Percentiles rank a stretch among this genome's conserved stretches.
phyloP scores from a whole-genome alignment of 2,113 vertebrate genomes.

The Myrmecophaga tridactyla region DNA sequence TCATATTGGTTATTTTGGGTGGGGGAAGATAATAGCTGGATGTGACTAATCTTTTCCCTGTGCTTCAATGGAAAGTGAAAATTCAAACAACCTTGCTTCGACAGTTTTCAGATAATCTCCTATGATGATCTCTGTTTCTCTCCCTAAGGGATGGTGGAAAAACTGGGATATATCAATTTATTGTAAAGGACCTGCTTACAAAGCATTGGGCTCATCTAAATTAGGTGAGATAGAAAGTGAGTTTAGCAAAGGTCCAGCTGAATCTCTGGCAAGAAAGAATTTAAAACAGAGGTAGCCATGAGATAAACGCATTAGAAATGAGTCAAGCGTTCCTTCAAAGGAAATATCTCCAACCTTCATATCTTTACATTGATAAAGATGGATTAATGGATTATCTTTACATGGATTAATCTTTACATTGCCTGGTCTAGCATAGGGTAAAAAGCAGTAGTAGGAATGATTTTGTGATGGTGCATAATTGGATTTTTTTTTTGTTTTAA shows the following conservation, averaged over 20 bases:
- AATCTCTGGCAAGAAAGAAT: not conserved
- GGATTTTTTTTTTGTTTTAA: not conserved
- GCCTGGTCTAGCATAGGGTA: slow-evolving; percentile 15
- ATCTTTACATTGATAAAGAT: no score
- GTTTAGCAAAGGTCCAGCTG: not conserved
- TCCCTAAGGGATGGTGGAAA: not conserved
- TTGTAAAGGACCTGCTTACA: not conserved
- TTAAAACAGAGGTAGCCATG: not conserved
- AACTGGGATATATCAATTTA: not conserved
- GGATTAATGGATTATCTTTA: no score
- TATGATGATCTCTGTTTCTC: not conserved
- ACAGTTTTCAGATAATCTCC: not conserved
- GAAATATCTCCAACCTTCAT: not conserved
- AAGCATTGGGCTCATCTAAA: slow-evolving; percentile 16
- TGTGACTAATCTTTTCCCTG: not conserved
- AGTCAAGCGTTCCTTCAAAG: not conserved
- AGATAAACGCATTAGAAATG: slow-evolving; percentile 14
- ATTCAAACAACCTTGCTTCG: not conserved
- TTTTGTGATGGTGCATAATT: not conserved
- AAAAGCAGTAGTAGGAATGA: not conserved
- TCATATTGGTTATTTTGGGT: not conserved
- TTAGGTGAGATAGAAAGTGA: not conserved
- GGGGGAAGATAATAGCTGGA: not conserved
- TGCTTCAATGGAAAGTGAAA: not conserved
- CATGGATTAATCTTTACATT: not conserved